Evolutionary conservation across 2,113 vertebrate genomes (phyloP).

Genomic region (Poeciliopsis turrubarensis): DNA sequence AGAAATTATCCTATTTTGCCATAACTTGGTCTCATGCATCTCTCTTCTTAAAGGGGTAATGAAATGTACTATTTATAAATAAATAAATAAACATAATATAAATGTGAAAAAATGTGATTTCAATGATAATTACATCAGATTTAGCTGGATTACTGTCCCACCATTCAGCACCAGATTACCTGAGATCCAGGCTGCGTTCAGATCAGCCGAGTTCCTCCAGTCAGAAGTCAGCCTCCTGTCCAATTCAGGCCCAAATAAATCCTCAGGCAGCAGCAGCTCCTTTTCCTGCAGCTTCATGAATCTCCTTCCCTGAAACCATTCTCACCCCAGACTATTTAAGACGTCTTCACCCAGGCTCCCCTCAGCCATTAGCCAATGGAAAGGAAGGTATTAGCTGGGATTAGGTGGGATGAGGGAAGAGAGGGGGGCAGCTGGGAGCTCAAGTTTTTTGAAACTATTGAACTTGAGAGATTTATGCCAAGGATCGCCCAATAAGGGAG

Average conservation of each 20-base stretch:
- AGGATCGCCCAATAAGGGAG: conserved; percentile 77
- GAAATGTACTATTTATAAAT: too few species aligned
- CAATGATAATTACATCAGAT: neutral
- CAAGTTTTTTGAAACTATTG: conserved; percentile 85
- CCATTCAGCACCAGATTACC: conserved; percentile 42
- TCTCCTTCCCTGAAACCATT: conserved; percentile 71
- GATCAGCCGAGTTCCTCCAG: conserved; percentile 20
- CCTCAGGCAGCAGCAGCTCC: conserved; percentile 39
- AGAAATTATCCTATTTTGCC: too few species aligned
- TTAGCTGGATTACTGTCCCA: neutral
- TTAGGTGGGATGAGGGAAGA: conserved; percentile 82
- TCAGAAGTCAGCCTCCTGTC: conserved; percentile 12
- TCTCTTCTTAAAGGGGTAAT: too few species aligned
- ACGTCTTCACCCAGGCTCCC: conserved; percentile 81
- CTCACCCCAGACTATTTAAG: conserved; percentile 81
- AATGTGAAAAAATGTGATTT: neutral
- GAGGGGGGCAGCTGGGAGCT: conserved; percentile 74
- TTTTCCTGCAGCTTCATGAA: conserved; percentile 48
- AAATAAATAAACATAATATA: neutral
- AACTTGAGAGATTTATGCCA: conserved; percentile 83
- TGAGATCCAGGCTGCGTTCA: conserved; percentile 33
- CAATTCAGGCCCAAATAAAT: conserved; percentile 26
- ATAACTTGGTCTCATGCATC: too few species aligned
- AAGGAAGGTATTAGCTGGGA: conserved; percentile 85
- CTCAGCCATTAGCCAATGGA: conserved; percentile 85